Conservation (phyloP, 2,888 invertebrate species). For the Epistrophella euchroma region DNA sequence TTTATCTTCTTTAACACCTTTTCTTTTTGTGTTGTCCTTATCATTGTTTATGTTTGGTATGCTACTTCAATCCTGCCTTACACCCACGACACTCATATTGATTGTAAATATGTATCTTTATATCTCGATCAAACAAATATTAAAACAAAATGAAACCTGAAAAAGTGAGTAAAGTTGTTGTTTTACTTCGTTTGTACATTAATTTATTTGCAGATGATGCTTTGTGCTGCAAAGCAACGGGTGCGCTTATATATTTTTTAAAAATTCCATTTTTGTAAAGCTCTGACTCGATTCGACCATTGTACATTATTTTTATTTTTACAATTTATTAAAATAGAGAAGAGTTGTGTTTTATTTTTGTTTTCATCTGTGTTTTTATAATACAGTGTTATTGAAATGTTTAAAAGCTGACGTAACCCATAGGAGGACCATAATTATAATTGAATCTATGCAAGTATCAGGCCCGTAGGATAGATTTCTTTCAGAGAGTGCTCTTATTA, state of each 20-base stretch:
- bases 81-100: slow-evolving; percentile 24
- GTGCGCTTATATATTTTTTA: slow-evolving; percentile 14
- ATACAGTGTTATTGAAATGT: slow-evolving; percentile 42
- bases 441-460: slow-evolving; percentile 55
- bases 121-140: slow-evolving; percentile 32
- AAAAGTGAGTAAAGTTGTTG: slow-evolving; percentile 21
- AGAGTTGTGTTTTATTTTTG: slow-evolving; percentile 3
- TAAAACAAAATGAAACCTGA: slow-evolving; percentile 25
- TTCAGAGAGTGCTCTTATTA: not conserved
- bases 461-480: not conserved
- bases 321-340: not conserved
- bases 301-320: not conserved
- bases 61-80: not conserved
- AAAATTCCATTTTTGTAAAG: slow-evolving; percentile 15
- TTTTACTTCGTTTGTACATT: not conserved
- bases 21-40: slow-evolving; percentile 30
- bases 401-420: slow-evolving; percentile 65
- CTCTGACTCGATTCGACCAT: slow-evolving; percentile 3
- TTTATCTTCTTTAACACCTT: not conserved
- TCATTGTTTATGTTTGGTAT: slow-evolving; percentile 58
- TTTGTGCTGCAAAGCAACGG: not conserved
- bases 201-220: slow-evolving; percentile 17
- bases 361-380: slow-evolving; percentile 1
- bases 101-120: slow-evolving; percentile 31
- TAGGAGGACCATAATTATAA: slow-evolving; percentile 25